Evolutionary conservation across 2,797 vertebrate species (phyloP), one percentile per base, ranked within the genome.

Genomic region (Sus cebifrons): DNA sequence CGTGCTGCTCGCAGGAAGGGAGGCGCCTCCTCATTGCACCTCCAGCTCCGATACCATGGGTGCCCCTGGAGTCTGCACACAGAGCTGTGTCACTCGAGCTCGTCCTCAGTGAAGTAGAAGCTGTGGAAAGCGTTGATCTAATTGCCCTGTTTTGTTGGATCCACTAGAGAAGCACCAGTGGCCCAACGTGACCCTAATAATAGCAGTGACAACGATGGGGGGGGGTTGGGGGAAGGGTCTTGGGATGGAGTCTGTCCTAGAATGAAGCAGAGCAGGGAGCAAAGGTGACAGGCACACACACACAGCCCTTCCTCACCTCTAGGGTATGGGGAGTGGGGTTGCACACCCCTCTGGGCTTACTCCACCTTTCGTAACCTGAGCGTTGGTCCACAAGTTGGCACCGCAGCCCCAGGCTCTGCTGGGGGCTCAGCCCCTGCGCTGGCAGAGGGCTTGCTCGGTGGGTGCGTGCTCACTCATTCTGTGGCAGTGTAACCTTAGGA

Each of bases 401-500:
- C 21, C 0, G 0, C 11, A 67, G 67, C 29, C 49, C 16, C 16
- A 21, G 77, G 21, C 73, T 87, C 67, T 86, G 73, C 75, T 68
- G 54, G 78, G 70, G 32, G 56, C 71, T 73, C 44, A 67, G 89
- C 17, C 12, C 25, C 40, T 54, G 62, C 23, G 16, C 36, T 67
- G 75, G 49, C 20, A 65, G 86, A 91, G 78, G 89, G 36, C n/a
- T 90, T 89, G 64, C 71, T 60, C 25, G 29, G 20, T 77, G 62
- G 56, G 18, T 81, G 49, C 93, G 60, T 93, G 25, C 79, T 70
- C 70, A 73, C 27, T 77, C 49, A 54, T 64, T 92, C 74, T 65
- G 52, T 23, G 29, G 77, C 52, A 20, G 44, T 54, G 49, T 93
- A 96, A 96, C 74, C 86, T 96, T 92, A 97, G 96, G 91, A 97